Base-by-base conservation (phyloP, 2,888 invertebrate genomes). In the Hydrotaea diabolus region DNA sequence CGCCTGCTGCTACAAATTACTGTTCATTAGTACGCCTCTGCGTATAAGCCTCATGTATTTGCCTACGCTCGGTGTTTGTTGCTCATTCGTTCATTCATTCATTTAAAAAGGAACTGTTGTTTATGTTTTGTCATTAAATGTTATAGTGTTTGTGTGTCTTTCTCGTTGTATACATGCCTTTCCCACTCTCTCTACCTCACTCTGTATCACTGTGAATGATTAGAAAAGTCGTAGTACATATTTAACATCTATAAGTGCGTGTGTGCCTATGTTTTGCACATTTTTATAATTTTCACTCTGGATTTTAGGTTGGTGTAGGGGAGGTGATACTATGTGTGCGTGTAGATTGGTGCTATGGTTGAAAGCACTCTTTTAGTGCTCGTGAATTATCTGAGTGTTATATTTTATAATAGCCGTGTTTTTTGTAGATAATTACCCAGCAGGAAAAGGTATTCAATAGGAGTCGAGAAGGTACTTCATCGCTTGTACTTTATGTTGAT, bases 111-210 rank as follows among this genome's bases (percentile, higher is more conserved):
- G 23, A 2, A 26, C 26, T 59, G 59, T 59, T 59, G 59, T 59
- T 59, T 59, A 59, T 59, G 59, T 59, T 59, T 59, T 59, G 26
- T 59, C 59, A 59, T 59, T 59, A 26, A 23, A 26, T 21, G 55
- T 1, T n/a, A n/a, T n/a, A n/a, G n/a, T n/a, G n/a, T n/a, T n/a
- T 31, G 31, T 7, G 39, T 8, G 17, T 21, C 5, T 55, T n/a
- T n/a, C n/a, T n/a, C n/a, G n/a, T n/a, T n/a, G n/a, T n/a, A n/a
- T n/a, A 9, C 5, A n/a, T n/a, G n/a, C n/a, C n/a, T n/a, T n/a
- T n/a, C n/a, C n/a, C n/a, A n/a, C n/a, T n/a, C n/a, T n/a, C n/a
- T n/a, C n/a, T n/a, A n/a, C n/a, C n/a, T n/a, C n/a, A n/a, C n/a
- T n/a, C n/a, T n/a, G n/a, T n/a, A n/a, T n/a, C n/a, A n/a, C n/a